Conservation (phyloP, 2,888 invertebrate species). For the Phrixothrix hirtus region DNA sequence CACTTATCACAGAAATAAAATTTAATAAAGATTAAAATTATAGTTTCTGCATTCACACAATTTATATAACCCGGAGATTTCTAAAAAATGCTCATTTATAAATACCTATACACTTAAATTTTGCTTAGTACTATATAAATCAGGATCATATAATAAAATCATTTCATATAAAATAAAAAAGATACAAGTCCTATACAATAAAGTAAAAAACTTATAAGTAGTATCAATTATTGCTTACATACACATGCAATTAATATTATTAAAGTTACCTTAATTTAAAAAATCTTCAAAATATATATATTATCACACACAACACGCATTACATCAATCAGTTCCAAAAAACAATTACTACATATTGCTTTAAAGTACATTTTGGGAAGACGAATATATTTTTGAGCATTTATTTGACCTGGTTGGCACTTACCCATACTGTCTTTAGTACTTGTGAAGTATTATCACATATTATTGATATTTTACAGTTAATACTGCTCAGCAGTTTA, state of each 20-base stretch:
- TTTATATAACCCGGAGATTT: neutral
- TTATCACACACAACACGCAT: neutral
- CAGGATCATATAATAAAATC: neutral
- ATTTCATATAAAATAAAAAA: neutral
- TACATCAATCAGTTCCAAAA: neutral
- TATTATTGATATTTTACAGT: neutral
- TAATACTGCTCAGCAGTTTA: constrained; percentile 4
- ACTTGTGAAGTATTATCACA: neutral
- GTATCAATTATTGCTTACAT: constrained; percentile 22
- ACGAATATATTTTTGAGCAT: constrained; percentile 12
- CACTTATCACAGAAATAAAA: constrained; percentile 29
- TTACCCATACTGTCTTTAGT: constrained; percentile 1
- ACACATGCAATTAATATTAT: constrained; percentile 13
- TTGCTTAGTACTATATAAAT: too few species aligned
- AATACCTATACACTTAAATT: too few species aligned
- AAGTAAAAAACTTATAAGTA: constrained; percentile 11
- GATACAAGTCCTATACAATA: neutral
- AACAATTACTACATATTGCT: neutral
- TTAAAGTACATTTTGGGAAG: constrained; percentile 7
- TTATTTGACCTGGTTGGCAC: constrained; percentile 4
- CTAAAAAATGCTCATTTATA: too few species aligned
- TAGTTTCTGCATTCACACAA: constrained; percentile 13
- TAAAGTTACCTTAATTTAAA: constrained; percentile 2
- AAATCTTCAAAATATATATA: constrained; percentile 6
- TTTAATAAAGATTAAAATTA: constrained; percentile 12